A percentile compares a stretch with the other conserved stretches of the same genome.
These are phyloP conservation scores for Pseudobourletiella spinata DNA, from an alignment of 1,140 invertebrate species.

Conservation along the genomic window DNA sequence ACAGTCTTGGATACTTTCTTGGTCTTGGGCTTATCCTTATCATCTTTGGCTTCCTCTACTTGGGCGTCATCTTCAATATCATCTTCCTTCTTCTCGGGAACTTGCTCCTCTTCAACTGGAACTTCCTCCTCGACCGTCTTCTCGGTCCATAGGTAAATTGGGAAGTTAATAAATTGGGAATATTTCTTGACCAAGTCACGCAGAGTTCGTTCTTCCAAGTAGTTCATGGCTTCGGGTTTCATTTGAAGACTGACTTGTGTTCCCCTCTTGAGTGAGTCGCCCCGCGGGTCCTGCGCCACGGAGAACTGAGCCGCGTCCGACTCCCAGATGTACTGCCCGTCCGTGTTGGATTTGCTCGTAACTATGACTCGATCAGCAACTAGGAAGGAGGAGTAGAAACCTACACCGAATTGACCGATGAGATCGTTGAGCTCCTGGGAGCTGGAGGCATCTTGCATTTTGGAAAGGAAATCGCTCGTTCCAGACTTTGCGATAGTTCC, in stretches of 20 bases:
- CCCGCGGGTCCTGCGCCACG: constrained; percentile 88
- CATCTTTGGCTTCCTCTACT: constrained; percentile 55
- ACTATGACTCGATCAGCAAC: constrained; percentile 82
- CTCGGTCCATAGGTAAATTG: constrained; percentile 92
- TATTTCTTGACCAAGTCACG: constrained; percentile 91
- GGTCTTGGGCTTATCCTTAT: constrained; percentile 71
- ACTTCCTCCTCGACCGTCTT: constrained; percentile 83
- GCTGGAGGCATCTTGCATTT: constrained; percentile 66
- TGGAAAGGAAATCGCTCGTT: constrained; percentile 93
- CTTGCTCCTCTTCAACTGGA: constrained; percentile 52
- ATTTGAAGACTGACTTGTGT: constrained; percentile 78
- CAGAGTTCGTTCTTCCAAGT: constrained; percentile 84
- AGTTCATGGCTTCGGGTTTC: constrained; percentile 95
- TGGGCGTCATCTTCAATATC: constrained; percentile 50
- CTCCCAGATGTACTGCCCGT: constrained; percentile 96
- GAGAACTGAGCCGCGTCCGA: constrained; percentile 82
- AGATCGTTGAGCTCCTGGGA: constrained; percentile 68
- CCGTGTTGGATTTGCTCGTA: constrained; percentile 90
- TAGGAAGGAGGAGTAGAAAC: constrained; percentile 95
- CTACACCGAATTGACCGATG: constrained; percentile 94
- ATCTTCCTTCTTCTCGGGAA: constrained; percentile 53
- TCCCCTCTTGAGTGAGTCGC: constrained; percentile 79
- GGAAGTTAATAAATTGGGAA: constrained; percentile 99
- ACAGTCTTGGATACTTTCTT: constrained; percentile 92
- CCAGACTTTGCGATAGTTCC: constrained; percentile 99